Percentiles rank a stretch among this genome's conserved stretches.
These are phyloP conservation scores for Haemorhous mexicanus DNA, from an alignment of 2,113 vertebrate species.

Conservation along the genomic window DNA sequence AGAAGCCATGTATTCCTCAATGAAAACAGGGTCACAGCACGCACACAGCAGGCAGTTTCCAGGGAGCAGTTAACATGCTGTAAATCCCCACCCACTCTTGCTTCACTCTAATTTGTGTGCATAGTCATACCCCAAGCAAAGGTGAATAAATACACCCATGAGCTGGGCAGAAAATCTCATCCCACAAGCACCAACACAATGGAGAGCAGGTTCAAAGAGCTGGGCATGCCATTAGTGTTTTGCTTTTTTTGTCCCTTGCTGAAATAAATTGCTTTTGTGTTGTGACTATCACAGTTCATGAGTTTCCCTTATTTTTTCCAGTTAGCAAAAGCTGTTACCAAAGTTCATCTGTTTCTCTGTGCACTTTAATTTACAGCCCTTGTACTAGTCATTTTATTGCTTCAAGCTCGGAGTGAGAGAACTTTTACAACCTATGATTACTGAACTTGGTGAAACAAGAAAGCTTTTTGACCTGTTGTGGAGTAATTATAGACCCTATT, in stretches of 20 bases:
- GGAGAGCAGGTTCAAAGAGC: neutral
- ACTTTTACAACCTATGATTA: conserved; percentile 39
- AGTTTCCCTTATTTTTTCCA: neutral
- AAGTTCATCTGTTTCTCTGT: conserved; percentile 27
- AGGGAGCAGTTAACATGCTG: neutral
- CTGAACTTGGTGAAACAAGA: neutral
- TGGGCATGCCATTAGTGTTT: neutral
- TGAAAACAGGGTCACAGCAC: neutral
- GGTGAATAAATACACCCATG: conserved; percentile 30
- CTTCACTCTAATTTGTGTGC: neutral
- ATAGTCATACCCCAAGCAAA: conserved; percentile 26
- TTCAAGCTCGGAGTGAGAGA: neutral
- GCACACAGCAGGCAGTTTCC: neutral
- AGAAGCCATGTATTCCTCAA: neutral
- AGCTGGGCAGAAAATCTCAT: neutral
- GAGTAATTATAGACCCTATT: conserved; percentile 4
- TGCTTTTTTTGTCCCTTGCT: no score
- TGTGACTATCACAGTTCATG: neutral
- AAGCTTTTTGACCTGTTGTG: conserved; percentile 26
- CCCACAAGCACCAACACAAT: neutral
- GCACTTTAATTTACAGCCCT: conserved; percentile 54
- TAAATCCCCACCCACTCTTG: conserved; percentile 53
- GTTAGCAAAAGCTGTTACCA: neutral
- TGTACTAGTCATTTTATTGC: conserved; percentile 42
- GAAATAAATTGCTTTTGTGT: neutral